Conservation (phyloP, 2,888 invertebrate genomes). For the Anarsia innoxiella region DNA sequence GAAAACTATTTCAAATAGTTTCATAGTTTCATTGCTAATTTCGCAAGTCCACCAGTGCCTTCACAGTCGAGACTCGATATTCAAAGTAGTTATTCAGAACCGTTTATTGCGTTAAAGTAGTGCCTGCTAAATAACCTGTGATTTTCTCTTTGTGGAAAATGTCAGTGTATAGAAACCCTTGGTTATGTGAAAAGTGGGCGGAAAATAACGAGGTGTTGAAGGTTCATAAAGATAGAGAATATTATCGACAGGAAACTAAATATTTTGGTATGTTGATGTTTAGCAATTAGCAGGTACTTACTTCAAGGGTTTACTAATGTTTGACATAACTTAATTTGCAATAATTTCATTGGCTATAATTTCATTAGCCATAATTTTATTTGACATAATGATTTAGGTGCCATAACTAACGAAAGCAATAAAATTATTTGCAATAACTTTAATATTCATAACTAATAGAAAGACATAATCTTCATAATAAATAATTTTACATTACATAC, state of each 20-base stretch:
- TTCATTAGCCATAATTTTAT: no score
- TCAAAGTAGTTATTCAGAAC: neutral
- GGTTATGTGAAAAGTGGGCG: conserved; percentile 35
- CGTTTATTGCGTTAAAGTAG: neutral
- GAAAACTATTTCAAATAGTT: conserved; percentile 11
- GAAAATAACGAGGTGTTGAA: conserved; percentile 21
- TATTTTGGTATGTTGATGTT: neutral
- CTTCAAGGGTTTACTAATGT: no score
- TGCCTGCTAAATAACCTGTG: neutral
- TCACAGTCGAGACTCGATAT: neutral
- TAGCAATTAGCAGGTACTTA: no score
- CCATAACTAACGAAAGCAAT: no score
- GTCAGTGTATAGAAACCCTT: conserved; percentile 13
- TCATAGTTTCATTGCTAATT: conserved; percentile 8
- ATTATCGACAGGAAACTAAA: neutral
- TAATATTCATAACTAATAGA: no score
- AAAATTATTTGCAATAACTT: no score
- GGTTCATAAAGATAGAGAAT: neutral
- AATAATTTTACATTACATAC: no score
- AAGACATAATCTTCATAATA: no score
- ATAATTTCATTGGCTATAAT: no score
- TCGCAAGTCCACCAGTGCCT: neutral
- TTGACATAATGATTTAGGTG: no score
- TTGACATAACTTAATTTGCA: no score
- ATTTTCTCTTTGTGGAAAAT: neutral